These are phyloP conservation scores for Harlomillsia oculata DNA, from an alignment of 1,140 invertebrate genomes.

Conservation along the genomic window DNA sequence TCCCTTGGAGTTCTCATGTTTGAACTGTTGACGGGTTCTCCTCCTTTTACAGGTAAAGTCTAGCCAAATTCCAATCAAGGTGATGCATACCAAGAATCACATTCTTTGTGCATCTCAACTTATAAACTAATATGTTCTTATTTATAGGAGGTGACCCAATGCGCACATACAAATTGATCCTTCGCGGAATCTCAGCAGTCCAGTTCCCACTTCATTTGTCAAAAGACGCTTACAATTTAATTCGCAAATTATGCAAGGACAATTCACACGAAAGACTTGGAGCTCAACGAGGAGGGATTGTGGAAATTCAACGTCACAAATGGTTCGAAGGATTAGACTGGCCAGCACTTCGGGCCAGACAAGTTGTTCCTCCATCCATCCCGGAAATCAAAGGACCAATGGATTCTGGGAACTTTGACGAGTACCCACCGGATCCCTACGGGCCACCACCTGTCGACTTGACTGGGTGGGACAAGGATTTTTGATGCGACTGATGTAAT, in stretches of 20 bases:
- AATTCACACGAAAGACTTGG: slow-evolving; percentile 94
- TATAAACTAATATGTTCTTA: background rate
- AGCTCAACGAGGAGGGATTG: slow-evolving; percentile 91
- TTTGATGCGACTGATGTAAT: too few species aligned
- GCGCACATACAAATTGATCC: slow-evolving; percentile 98
- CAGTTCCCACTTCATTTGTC: slow-evolving; percentile 91
- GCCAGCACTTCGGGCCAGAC: slow-evolving; percentile 83
- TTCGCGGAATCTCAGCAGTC: slow-evolving; percentile 96
- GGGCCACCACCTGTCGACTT: slow-evolving; percentile 74
- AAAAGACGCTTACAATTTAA: slow-evolving; percentile 81
- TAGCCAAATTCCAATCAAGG: background rate
- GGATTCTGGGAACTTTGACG: slow-evolving; percentile 35
- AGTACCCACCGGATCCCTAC: slow-evolving; percentile 71
- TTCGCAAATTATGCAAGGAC: slow-evolving; percentile 92
- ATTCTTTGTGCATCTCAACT: background rate
- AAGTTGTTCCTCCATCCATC: slow-evolving; percentile 80
- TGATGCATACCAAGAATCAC: background rate
- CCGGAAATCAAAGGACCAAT: slow-evolving; percentile 58
- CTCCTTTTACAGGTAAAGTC: slow-evolving; percentile 26
- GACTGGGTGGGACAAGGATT: slow-evolving; percentile 80
- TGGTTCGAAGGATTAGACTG: slow-evolving; percentile 99
- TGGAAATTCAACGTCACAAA: slow-evolving; percentile 97
- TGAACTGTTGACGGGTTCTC: slow-evolving; percentile 64
- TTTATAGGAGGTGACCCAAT: slow-evolving; percentile 78
- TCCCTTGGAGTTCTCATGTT: slow-evolving; percentile 92